phyloP scores from a whole-genome alignment of 1,140 invertebrate species.

The Dolichoris vasculosae region DNA sequence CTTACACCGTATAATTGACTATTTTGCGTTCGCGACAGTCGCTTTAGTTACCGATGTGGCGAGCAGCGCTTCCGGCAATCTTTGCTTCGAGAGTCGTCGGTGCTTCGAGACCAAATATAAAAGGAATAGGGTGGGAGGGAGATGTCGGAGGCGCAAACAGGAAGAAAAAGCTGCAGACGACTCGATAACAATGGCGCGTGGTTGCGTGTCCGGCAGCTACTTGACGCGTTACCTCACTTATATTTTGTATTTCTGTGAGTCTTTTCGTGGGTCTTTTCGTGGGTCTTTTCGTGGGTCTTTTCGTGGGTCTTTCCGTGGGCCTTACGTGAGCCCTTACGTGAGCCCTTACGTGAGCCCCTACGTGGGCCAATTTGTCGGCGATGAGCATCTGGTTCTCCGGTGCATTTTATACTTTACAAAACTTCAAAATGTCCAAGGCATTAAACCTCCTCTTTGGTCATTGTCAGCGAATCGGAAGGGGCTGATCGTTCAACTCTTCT shows the following conservation, averaged over 20 bases:
- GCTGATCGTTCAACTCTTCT: constrained; percentile 51
- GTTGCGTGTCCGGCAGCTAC: not conserved
- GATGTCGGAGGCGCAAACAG: not conserved
- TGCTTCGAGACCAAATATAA: not conserved
- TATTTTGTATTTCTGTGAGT: not conserved
- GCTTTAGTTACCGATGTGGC: not conserved
- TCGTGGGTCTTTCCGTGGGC: too few species aligned
- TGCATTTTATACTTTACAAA: constrained; percentile 12
- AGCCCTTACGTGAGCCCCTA: too few species aligned
- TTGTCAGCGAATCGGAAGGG: constrained; percentile 43
- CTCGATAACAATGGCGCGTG: constrained; percentile 16
- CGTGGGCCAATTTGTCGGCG: not conserved
- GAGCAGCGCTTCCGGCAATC: not conserved
- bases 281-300: too few species aligned
- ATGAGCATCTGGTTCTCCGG: constrained; percentile 43
- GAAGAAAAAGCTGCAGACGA: constrained; percentile 11
- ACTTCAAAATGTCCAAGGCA: constrained; percentile 33
- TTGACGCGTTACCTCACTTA: not conserved
- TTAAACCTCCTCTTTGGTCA: constrained; percentile 28
- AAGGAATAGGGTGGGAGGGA: not conserved
- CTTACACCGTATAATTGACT: not conserved
- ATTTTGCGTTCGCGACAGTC: not conserved
- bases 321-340: too few species aligned
- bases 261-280: not conserved
- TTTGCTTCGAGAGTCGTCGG: not conserved